Evolutionary conservation across 2,797 vertebrate genomes (phyloP).

Genomic region (Spinibarbus caldwelli): DNA sequence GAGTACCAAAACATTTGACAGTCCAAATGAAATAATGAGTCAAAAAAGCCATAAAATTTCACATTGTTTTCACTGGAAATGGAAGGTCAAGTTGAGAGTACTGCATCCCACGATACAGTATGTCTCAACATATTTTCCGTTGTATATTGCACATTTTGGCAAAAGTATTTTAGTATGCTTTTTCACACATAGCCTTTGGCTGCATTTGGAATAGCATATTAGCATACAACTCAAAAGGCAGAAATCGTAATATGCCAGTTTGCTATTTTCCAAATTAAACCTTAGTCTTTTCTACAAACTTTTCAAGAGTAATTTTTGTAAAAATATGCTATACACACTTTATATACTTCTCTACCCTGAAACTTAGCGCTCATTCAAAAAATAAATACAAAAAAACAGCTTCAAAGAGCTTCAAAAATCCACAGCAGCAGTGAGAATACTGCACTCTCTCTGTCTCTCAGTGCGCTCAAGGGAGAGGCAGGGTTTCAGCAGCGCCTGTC

Average conservation of each 20-base stretch:
- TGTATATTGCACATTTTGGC: not conserved
- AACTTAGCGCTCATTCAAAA: slow-evolving; percentile 1
- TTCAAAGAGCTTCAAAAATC: slow-evolving; percentile 41
- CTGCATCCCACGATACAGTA: not conserved
- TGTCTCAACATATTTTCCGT: not conserved
- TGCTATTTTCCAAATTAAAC: not conserved
- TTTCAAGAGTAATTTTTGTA: not conserved
- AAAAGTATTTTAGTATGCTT: not conserved
- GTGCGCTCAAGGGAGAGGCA: slow-evolving; percentile 47
- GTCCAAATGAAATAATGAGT: not conserved
- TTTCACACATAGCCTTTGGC: not conserved
- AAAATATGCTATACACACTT: not conserved
- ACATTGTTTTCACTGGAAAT: not conserved
- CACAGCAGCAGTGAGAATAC: slow-evolving; percentile 35
- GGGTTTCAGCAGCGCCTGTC: slow-evolving; percentile 56
- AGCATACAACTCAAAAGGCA: not conserved
- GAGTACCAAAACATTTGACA: not conserved
- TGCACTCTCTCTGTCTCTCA: slow-evolving; percentile 43
- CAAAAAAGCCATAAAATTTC: not conserved
- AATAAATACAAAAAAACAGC: slow-evolving; percentile 36
- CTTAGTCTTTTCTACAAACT: not conserved
- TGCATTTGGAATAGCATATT: not conserved
- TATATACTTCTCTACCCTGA: slow-evolving; percentile 16
- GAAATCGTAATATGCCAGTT: not conserved
- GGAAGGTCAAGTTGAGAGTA: not conserved